A percentile compares a stretch with the other conserved stretches of the same genome.
These are phyloP conservation scores for Rhinogobio ventralis DNA, from an alignment of 2,797 vertebrate genomes.

Conservation along the genomic window DNA sequence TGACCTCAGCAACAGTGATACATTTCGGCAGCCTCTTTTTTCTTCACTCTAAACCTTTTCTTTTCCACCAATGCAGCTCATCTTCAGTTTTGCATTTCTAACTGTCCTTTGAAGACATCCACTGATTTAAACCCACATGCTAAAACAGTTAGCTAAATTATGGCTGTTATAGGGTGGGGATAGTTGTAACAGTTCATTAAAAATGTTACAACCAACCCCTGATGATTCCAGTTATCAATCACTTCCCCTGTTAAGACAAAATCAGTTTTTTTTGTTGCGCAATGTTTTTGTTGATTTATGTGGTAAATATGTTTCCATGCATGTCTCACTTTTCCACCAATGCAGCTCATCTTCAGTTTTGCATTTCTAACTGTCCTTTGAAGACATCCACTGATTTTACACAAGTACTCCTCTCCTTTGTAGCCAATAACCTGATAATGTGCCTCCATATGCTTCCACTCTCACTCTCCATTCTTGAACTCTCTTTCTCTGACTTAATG, in stretches of 20 bases:
- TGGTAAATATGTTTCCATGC: too few species aligned
- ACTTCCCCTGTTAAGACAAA: too few species aligned
- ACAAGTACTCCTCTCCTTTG: background rate
- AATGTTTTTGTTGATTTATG: too few species aligned
- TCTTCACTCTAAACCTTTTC: background rate
- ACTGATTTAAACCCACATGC: too few species aligned
- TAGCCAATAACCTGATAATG: conserved; percentile 22
- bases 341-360: background rate
- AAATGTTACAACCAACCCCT: too few species aligned
- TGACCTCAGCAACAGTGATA: background rate
- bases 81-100: conserved; percentile 20
- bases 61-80: background rate
- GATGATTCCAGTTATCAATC: too few species aligned
- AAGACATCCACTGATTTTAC: conserved; percentile 5
- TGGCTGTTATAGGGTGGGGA: too few species aligned
- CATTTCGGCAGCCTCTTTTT: background rate
- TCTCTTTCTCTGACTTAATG: background rate
- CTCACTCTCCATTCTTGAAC: background rate
- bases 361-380: conserved; percentile 12
- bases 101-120: conserved; percentile 2
- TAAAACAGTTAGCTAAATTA: too few species aligned
- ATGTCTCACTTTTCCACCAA: background rate
- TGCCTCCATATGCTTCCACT: background rate
- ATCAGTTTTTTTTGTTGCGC: too few species aligned
- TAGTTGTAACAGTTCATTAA: too few species aligned